Base-by-base conservation (phyloP, 2,113 vertebrate species). In the Coturnix japonica region DNA sequence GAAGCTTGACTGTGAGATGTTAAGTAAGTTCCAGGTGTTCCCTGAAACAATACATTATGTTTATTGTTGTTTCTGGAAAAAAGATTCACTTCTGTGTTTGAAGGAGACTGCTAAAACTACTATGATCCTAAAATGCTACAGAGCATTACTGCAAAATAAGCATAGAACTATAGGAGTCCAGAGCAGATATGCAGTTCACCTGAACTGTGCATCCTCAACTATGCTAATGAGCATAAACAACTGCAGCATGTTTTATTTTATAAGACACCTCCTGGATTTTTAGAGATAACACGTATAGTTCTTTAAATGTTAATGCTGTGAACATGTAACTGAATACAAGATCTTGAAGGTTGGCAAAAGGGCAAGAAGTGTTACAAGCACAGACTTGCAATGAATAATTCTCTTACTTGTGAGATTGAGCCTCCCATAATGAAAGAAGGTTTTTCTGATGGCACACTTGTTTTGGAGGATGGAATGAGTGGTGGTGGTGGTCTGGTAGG, bases 401-500 rank as follows among this genome's bases (percentile, higher is more conserved):
- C 31, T 87, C 97, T 96, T 97, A 99, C 99, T 98, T 99, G 99
- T 89, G 99, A 99, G 93, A 99, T 99, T 43, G 99, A 99, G 91
- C 99, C 99, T 85, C 99, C 99, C 95, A 99, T 98, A 95, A 99
- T 99, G 96, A 99, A 99, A 39, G 99, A 99, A 23, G 99, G 99
- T 93, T 99, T 99, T 97, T 99, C 99, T 21, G 99, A 98, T 79
- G 97, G 96, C 76, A 96, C 94, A 18, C 97, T 96, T n/a, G 98
- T 99, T 97, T 99, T 99, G 95, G 98, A 98, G 44, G 99, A 99
- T n/a, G 99, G 99, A 97, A 99, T 99, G 97, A 99, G 99, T 6
- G 99, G 99, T 60, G 99, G 99, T 8, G 99, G 99, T 54, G 99
- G 99, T 91, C 99, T 97, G 79, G 98, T 98, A 92, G 98, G 98